phyloP scores from a whole-genome alignment of 2,888 invertebrate genomes.

The Empis stercorea region DNA sequence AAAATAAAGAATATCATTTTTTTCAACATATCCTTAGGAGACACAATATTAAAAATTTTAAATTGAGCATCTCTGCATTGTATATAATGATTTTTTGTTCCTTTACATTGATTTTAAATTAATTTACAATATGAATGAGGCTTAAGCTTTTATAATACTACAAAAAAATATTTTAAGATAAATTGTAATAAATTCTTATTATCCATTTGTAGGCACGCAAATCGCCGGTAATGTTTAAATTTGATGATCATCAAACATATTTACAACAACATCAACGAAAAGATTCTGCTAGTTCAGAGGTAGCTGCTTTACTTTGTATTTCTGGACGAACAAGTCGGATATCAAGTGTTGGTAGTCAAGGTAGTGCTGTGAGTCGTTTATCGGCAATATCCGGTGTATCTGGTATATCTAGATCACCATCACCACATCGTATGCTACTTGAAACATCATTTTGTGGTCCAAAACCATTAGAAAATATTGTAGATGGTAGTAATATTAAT shows the following conservation, averaged over 20 bases:
- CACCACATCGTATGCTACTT: conserved; percentile 80
- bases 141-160: no score
- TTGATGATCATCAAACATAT: conserved; percentile 36
- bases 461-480: conserved; percentile 49
- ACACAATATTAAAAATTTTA: no score
- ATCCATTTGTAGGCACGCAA: conserved; percentile 20
- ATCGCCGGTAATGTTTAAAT: conserved; percentile 37
- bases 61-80: no score
- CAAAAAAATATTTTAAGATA: no score
- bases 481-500: conserved; percentile 39
- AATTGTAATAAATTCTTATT: no score
- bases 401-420: conserved; percentile 57
- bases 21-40: no score
- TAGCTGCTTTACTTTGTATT: conserved; percentile 56
- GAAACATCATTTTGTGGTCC: conserved; percentile 86
- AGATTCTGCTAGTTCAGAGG: conserved; percentile 65
- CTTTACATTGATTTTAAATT: no score
- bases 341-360: conserved; percentile 71
- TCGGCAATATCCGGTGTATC: conserved; percentile 43
- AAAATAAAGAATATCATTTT: no score
- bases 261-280: conserved; percentile 51
- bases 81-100: no score
- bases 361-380: conserved; percentile 47
- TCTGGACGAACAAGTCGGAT: conserved; percentile 70
- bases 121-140: no score